A percentile compares a stretch with the other conserved stretches of the same genome.
phyloP scores from a whole-genome alignment of 2,797 vertebrate genomes.

The Ptychobarbus kaznakovi region DNA sequence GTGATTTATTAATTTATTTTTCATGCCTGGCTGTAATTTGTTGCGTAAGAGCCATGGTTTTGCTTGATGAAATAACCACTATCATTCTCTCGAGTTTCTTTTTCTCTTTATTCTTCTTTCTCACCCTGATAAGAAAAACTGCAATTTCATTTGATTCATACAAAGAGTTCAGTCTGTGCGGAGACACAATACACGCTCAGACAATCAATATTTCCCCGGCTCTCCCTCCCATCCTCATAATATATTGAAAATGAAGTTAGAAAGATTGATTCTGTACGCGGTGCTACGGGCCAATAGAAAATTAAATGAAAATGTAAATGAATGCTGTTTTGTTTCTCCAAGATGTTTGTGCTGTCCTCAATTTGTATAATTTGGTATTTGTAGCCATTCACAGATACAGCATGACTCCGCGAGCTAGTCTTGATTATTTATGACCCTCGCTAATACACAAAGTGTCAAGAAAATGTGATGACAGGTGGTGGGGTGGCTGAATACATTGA shows the following conservation, averaged over 20 bases:
- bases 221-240: constrained; percentile 68
- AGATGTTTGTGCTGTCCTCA: constrained; percentile 67
- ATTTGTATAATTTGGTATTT: constrained; percentile 76
- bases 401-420: constrained; percentile 33
- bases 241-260: constrained; percentile 85
- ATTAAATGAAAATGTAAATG: constrained; percentile 86
- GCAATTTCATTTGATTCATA: constrained; percentile 74
- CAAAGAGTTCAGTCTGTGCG: constrained; percentile 77
- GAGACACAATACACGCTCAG: constrained; percentile 77
- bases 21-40: constrained; percentile 33
- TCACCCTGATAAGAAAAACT: constrained; percentile 73
- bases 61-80: constrained; percentile 69
- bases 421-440: constrained; percentile 57
- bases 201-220: constrained; percentile 78
- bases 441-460: constrained; percentile 46
- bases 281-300: constrained; percentile 77
- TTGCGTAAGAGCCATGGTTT: constrained; percentile 62
- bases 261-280: constrained; percentile 81
- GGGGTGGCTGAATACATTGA: constrained; percentile 27
- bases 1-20: background rate
- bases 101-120: constrained; percentile 47
- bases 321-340: constrained; percentile 71
- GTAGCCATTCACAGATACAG: constrained; percentile 55
- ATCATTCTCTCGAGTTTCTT: constrained; percentile 67
- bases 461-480: constrained; percentile 46